Evolutionary conservation across 2,888 invertebrate species (phyloP), one percentile per base, ranked within the genome.

Genomic region (Amblyjoppa fuscipennis): DNA sequence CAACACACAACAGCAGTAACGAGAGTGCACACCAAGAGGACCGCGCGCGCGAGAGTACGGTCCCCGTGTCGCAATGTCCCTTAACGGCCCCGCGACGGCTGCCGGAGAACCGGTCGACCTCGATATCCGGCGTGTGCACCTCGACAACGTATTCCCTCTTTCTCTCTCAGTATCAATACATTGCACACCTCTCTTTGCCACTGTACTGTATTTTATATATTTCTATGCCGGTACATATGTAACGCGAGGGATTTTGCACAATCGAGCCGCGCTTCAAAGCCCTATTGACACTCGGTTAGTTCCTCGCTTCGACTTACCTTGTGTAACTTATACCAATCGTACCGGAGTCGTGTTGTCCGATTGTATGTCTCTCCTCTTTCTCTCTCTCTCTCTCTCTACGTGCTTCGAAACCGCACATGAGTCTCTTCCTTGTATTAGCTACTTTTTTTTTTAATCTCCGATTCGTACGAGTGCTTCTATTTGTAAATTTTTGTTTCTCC

Each of bases 61-160:
- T 20, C 79, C 83, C 83, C 85, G 89, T 92, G 91, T 92, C 90
- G 91, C 91, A 92, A 92, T 91, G 90, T 91, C 93, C 93, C 91
- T 92, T 93, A 93, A 92, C 91, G 91, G 90, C 90, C 73, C 80
- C 80, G 80, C 89, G 90, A 91, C 92, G 92, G 93, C 91, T 92
- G 93, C 90, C 91, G 91, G 91, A 92, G 90, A 92, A 92, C 92
- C 91, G 91, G 93, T 93, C 93, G 93, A 93, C 93, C 93, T 93
- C 93, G 93, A 91, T 93, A 92, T 87, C 88, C 88, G 87, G 75
- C 85, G 80, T 81, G 80, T 80, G 64, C 89, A 89, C 91, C 89
- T 89, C 89, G 84, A 83, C 83, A 73, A 85, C 81, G 80, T 76
- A 61, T 84, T 83, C 78, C 49, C 59, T 53, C 68, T 49, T 66